These are phyloP conservation scores for Phymanthus crucifer DNA, from an alignment of 92 coral and sea anemone species.

Conservation along the genomic window DNA sequence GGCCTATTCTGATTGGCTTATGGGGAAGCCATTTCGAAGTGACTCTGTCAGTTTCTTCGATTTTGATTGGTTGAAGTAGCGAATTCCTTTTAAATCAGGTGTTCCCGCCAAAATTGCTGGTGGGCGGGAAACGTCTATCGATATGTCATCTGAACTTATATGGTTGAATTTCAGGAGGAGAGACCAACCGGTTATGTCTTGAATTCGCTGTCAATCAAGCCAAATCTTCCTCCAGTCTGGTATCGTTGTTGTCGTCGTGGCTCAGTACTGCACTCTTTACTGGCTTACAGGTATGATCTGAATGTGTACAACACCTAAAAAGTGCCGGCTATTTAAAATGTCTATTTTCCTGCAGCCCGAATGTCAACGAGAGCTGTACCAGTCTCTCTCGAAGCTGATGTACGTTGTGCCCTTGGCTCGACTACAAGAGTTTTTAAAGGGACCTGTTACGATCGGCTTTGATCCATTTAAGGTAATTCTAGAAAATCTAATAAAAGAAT, in stretches of 20 bases:
- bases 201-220: slow-evolving; percentile 77
- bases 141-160: background rate
- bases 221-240: slow-evolving; percentile 69
- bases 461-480: slow-evolving; percentile 28
- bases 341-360: slow-evolving; percentile 34
- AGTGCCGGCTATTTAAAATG: background rate
- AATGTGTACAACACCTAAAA: background rate
- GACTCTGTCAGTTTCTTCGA: background rate
- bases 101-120: too few species aligned
- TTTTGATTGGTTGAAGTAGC: background rate
- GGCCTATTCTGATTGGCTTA: background rate
- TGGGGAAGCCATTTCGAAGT: background rate
- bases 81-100: background rate
- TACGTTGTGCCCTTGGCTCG: slow-evolving; percentile 65
- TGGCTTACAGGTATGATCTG: slow-evolving; percentile 53
- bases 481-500: too few species aligned
- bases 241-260: slow-evolving; percentile 78
- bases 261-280: slow-evolving; percentile 59
- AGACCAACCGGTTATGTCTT: slow-evolving; percentile 63
- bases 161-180: slow-evolving; percentile 45
- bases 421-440: slow-evolving; percentile 65
- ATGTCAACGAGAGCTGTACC: slow-evolving; percentile 59
- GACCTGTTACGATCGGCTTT: slow-evolving; percentile 38
- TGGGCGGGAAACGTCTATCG: background rate
- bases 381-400: slow-evolving; percentile 57